These are phyloP conservation scores for Origma solitaria DNA, from an alignment of 2,113 vertebrate species.

Conservation along the genomic window DNA sequence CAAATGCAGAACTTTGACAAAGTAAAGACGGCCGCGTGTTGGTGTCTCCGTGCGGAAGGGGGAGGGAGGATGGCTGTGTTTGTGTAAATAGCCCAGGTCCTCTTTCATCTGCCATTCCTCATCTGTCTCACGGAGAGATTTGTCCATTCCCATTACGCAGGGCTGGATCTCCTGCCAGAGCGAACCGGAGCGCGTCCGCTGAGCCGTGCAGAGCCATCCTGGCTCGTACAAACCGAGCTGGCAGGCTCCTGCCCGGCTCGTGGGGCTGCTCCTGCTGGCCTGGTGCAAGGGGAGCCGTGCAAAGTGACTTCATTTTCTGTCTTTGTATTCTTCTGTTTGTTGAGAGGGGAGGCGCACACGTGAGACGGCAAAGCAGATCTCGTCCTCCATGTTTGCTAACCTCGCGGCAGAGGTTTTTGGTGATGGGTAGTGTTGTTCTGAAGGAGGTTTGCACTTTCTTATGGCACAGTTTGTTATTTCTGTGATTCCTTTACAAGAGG, in stretches of 20 bases:
- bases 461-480: not conserved
- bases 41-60: not conserved
- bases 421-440: not conserved
- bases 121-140: not conserved
- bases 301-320: not conserved
- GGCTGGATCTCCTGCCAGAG: not conserved
- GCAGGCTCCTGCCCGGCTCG: not conserved
- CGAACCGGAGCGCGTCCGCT: not conserved
- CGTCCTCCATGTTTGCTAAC: not conserved
- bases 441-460: not conserved
- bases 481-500: not conserved
- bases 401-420: not conserved
- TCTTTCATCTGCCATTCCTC: not conserved
- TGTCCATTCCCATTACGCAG: not conserved
- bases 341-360: not conserved
- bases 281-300: not conserved
- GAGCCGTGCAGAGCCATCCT: not conserved
- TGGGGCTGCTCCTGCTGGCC: not conserved
- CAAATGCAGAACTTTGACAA: slow-evolving; percentile 96
- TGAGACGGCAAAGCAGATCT: not conserved
- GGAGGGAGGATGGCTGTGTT: not conserved
- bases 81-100: not conserved
- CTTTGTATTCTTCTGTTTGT: not conserved
- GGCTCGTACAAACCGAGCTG: not conserved
- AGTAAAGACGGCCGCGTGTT: slow-evolving; percentile 69